These are phyloP conservation scores for Tolypeutes matacus DNA, from an alignment of 2,797 vertebrate species.

Conservation along the genomic window DNA sequence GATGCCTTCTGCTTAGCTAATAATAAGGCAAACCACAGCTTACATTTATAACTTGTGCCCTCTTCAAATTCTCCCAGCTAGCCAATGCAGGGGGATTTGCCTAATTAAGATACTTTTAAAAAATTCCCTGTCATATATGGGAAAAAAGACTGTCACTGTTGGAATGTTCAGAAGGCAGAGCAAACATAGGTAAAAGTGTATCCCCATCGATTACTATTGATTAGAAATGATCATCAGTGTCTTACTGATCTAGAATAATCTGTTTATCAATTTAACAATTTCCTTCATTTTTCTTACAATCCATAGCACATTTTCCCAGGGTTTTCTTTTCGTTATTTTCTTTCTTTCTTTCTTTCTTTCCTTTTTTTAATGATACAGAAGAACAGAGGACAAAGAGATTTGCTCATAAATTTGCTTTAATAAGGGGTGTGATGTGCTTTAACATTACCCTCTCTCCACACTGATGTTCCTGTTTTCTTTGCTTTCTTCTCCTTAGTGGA, in stretches of 20 bases:
- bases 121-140: neutral
- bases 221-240: conserved; percentile 3
- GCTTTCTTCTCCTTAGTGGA: conserved; percentile 79
- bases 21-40: neutral
- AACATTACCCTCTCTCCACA: conserved; percentile 73
- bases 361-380: conserved; percentile 76
- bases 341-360: conserved; percentile 77
- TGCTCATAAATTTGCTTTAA: conserved; percentile 85
- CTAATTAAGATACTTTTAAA: neutral
- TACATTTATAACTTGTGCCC: neutral
- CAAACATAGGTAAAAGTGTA: conserved; percentile 41
- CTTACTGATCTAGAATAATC: neutral
- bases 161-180: neutral
- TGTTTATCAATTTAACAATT: conserved; percentile 59
- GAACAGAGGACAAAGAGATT: conserved; percentile 76
- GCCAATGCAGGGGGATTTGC: neutral
- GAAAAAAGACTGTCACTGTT: neutral
- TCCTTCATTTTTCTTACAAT: conserved; percentile 70
- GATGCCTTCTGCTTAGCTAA: neutral
- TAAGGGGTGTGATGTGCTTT: conserved; percentile 78
- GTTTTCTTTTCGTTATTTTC: neutral
- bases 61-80: neutral
- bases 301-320: conserved; percentile 64
- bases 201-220: conserved; percentile 6
- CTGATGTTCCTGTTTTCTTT: conserved; percentile 78